These are phyloP conservation scores for Mnemiopsis leidyi DNA, from an alignment of 37 sponge, comb jelly and placozoan genomes.

Conservation along the genomic window DNA sequence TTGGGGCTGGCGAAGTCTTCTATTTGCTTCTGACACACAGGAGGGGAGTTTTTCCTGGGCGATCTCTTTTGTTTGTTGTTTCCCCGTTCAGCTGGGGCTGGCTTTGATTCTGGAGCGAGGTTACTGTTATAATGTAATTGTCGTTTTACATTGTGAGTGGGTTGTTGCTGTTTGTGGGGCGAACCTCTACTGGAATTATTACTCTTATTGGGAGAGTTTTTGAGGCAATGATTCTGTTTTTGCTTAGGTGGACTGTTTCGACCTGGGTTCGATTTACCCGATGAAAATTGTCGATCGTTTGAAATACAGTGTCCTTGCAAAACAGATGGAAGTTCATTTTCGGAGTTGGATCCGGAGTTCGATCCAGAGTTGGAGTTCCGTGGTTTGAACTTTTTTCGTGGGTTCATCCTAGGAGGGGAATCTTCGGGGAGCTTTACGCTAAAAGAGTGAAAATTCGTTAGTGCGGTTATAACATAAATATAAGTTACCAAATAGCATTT, in stretches of 20 bases:
- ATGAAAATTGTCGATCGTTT: neutral
- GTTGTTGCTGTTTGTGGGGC: neutral
- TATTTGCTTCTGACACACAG: neutral
- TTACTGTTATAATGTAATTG: neutral
- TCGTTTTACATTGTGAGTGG: neutral
- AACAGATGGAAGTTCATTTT: constrained; percentile 24
- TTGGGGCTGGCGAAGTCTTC: constrained; percentile 58
- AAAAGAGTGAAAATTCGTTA: neutral
- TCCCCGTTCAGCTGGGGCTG: neutral
- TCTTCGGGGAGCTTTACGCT: neutral
- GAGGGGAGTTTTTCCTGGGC: constrained; percentile 23
- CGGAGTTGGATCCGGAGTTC: neutral
- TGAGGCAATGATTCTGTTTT: neutral
- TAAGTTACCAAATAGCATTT: too few species aligned
- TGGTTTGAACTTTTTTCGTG: constrained; percentile 63
- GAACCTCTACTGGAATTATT: neutral
- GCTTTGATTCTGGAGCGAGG: neutral
- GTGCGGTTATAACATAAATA: too few species aligned
- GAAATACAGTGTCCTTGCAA: neutral
- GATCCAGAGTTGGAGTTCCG: constrained; percentile 57
- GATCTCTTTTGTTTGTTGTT: neutral
- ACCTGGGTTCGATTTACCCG: neutral
- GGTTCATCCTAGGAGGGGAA: constrained; percentile 42
- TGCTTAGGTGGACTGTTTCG: constrained; percentile 24
- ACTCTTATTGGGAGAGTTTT: constrained; percentile 12